A percentile compares a stretch with the other conserved stretches of the same genome.
Conservation (phyloP, 2,888 invertebrate genomes). For the Allolobophora icterica region DNA sequence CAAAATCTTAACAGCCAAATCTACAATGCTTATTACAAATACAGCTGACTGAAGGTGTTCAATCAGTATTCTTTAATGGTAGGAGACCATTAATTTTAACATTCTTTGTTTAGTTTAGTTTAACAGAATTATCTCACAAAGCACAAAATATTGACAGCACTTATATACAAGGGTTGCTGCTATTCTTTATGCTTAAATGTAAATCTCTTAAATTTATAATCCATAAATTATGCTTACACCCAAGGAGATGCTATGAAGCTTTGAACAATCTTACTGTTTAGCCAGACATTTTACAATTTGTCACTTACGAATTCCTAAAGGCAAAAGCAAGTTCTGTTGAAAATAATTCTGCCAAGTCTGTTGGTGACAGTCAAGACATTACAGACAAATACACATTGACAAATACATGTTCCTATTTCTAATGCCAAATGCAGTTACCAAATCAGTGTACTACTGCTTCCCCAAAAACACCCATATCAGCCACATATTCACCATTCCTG, state of each 20-base stretch:
- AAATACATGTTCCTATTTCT: neutral
- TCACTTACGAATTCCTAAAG: neutral
- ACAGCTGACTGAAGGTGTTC: neutral
- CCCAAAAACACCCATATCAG: neutral
- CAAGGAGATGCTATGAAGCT: neutral
- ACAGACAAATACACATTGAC: neutral
- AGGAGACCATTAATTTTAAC: neutral
- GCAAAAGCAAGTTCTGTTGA: neutral
- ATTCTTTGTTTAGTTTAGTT: neutral
- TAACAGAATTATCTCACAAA: neutral
- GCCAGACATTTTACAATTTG: neutral
- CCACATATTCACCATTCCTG: neutral
- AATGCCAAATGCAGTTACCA: neutral
- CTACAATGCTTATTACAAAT: too few relatives aligned
- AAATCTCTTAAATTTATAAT: neutral
- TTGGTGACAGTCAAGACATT: neutral
- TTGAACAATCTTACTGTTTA: neutral
- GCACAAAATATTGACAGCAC: neutral
- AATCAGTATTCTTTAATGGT: neutral
- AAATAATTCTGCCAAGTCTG: neutral
- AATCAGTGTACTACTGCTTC: neutral
- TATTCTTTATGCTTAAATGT: neutral
- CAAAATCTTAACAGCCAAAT: too few relatives aligned
- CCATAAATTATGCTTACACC: neutral
- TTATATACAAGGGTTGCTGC: neutral